Base-by-base conservation (phyloP, 2,113 vertebrate genomes). In the Paramormyrops kingsleyae region DNA sequence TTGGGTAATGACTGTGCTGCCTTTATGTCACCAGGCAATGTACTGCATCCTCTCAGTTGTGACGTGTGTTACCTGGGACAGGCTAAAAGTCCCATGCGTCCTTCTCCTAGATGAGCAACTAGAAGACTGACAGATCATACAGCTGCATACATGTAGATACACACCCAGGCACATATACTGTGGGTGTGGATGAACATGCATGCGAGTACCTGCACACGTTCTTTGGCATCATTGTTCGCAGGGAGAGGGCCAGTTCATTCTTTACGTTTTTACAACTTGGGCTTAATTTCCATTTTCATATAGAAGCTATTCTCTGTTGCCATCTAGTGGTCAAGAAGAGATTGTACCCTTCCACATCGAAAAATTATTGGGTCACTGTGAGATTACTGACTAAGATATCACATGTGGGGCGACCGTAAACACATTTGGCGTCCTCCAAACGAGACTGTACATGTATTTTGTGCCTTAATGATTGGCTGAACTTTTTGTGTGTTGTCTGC, bases 1-100 rank as follows among this genome's bases (percentile, higher is more conserved):
- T 13, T 70, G n/a, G 62, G n/a, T 27, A 66, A 3, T 66, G 8
- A 12, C 9, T 66, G 9, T 27, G 9, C 10, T 66, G n/a, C 3
- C 10, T 31, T 31, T 10, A 70, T 70, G 31, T 70, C 27, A 70
- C 10, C 62, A 70, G 10, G n/a, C 3, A 1, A 70, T 31, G 27
- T 39, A 39, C 12, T 42, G 4, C 35, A 98, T 96, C 91, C 97
- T 96, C 24, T 96, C 96, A 92, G 62, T 31, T 97, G 97, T 1
- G 97, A 95, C 7, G 97, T 97, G 0, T 97, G 98, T 92, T 90
- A 96, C 91, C 88, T 94, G 0, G 97, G 98, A 94, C 97, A 98
- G 84, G 96, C 95, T 13, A 97, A 96, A 1, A 99, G 31, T 15
- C 12, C 10, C 98, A 49, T 97, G 12, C 5, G 4, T 5, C 97